phyloP scores from a whole-genome alignment of 1,140 invertebrate genomes.

The Globodera rostochiensis region DNA sequence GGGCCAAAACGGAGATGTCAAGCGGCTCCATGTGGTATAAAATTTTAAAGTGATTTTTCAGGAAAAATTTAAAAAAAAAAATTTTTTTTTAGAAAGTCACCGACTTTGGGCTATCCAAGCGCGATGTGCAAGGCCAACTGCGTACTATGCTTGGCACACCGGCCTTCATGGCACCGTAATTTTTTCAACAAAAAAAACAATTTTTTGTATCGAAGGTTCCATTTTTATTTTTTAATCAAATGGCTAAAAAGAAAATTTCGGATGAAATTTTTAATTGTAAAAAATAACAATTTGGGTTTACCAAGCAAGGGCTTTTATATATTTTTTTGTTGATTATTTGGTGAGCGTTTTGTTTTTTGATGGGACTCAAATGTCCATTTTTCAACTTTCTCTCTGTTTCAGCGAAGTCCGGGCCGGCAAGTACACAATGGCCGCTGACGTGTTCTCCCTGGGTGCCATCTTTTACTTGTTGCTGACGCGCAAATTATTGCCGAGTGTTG shows the following conservation, averaged over 20 bases:
- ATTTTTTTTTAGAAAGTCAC: no score
- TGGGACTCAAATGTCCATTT: no score
- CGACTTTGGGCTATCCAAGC: constrained; percentile 33
- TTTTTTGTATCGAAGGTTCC: no score
- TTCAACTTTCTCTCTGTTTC: background rate
- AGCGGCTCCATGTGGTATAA: constrained; percentile 25
- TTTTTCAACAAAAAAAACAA: no score
- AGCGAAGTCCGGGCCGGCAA: no score
- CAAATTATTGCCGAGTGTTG: background rate
- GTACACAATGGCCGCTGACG: no score
- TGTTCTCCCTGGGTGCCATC: constrained; percentile 14
- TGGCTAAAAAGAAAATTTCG: constrained; percentile 21
- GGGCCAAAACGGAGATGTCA: constrained; percentile 12
- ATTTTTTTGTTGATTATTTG: no score
- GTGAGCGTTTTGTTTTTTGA: no score
- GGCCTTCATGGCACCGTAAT: no score
- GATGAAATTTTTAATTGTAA: background rate
- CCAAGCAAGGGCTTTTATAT: no score
- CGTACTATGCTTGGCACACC: constrained; percentile 18
- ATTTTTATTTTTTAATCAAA: constrained; percentile 19
- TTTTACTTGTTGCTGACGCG: constrained; percentile 19
- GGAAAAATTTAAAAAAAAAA: no score
- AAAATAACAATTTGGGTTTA: no score
- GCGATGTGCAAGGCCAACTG: constrained; percentile 13
- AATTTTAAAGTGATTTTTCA: constrained; percentile 12